Evolutionary conservation across 2,113 vertebrate species (phyloP), one percentile per base, ranked within the genome.

Genomic region (Leucoraja erinaceus): DNA sequence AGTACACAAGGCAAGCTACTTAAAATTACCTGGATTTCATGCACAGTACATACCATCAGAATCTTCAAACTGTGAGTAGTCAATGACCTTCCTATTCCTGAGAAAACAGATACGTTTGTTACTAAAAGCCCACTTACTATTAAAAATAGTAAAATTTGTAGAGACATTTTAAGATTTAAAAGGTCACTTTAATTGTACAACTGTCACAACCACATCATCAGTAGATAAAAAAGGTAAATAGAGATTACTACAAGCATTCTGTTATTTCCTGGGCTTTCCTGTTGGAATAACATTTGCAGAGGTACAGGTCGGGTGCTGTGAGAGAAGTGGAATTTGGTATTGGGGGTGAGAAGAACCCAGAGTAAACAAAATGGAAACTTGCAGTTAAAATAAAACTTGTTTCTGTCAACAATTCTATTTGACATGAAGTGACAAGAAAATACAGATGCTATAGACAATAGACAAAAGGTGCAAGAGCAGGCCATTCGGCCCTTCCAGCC

Each of bases 81-180:
- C 99, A 94, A 99, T 98, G 94, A 99, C 98, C 95, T 99, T 99
- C 96, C 98, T 98, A 96, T 99, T 99, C 97, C 98, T 99, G 96
- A 94, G 83, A 93, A 94, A 79, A 79, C 78, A 78, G 59, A 94
- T 92, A 8, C 10, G 38, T 84, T 47, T 54, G 66, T 54, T 72
- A 74, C 68, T 72, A 22, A n/a, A 68, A 11, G 16, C 10, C 7
- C 33, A 38, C 20, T 38, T 70, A 38, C 31, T 72, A 28, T 20
- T 14, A 66, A 83, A 47, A 59, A 33, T 59, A 12, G n/a, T 5
- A 6, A 31, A 12, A 91, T 28, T 28, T 5, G 22, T 38, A 9
- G 18, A 54, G 38, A 54, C 25, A 91, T 54, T 33, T 90, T 54
- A 91, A 74, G 10, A 47, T 74, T 91, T 12, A 54, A 68, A 33